Base-by-base conservation (phyloP, 2,113 vertebrate genomes). In the Furnarius figulus region DNA sequence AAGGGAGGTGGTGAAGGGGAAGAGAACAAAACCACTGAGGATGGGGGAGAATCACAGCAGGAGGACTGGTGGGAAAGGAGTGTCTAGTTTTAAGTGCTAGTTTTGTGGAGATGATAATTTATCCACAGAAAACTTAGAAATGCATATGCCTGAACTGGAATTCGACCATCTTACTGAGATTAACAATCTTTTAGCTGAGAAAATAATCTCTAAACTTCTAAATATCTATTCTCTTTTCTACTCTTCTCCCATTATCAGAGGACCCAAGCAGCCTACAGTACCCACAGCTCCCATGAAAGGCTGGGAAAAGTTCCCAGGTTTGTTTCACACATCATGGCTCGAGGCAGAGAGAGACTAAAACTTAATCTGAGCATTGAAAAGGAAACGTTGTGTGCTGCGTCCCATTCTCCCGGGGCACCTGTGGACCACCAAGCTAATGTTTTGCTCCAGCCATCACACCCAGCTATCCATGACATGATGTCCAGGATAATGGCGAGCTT, bases 1-100 rank as follows among this genome's bases (percentile, higher is more conserved):
- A 92, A 93, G 83, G 74, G 71, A 96, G 85, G 59, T 88, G 95
- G 67, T 81, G 86, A 94, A 96, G 76, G 76, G 83, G 73, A 93
- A 92, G 92, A 95, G 86, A 95, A 95, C 66, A 92, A 93, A 93
- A 93, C 81, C 40, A 28, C 4, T 25, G 61, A 90, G 65, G 25
- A 72, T 37, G 44, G n/a, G 62, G 62, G 53, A 78, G 77, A 85
- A 82, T 61, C 87, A 61, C 93, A 94, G 87, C 77, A 85, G 89
- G 84, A 79, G 24, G 33, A 35, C 44, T 92, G 23, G 82, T 84
- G 59, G 72, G 73, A 92, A 78, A 91, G 24, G 6, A 78, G 9
- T 68, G 65, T 53, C 87, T 89, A 40, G 25, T 92, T 84, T 75
- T 33, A 46, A 73, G 56, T 13, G 53, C 70, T 74, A 85, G 50